Conservation (phyloP, 2,888 invertebrate species). For the Bimastos eiseni region DNA sequence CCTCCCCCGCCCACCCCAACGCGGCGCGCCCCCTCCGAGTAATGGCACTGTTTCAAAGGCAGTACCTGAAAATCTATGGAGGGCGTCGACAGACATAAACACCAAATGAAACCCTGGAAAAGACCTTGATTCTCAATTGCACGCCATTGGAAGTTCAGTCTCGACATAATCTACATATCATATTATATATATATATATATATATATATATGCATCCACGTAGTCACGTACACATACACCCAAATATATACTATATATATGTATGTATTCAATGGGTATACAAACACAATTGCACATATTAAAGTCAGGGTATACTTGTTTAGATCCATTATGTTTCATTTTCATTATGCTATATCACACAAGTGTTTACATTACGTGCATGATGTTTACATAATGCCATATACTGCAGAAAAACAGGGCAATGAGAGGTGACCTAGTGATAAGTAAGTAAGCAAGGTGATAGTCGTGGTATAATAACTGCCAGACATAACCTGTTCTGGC, state of each 20-base stretch:
- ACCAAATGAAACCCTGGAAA: not conserved
- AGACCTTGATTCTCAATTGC: not conserved
- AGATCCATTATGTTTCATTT: not conserved
- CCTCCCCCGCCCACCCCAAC: not conserved
- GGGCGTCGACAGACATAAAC: not conserved
- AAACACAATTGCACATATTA: too few species aligned
- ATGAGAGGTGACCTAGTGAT: not conserved
- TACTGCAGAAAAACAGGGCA: not conserved
- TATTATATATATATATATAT: not conserved
- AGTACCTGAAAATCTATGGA: not conserved
- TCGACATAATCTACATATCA: too few species aligned
- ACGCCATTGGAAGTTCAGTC: not conserved
- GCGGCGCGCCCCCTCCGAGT: too few species aligned
- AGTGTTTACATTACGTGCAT: not conserved
- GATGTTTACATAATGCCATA: not conserved
- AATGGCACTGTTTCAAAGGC: not conserved
- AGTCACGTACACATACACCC: too few species aligned
- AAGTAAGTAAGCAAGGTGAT: not conserved
- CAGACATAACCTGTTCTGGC: not conserved
- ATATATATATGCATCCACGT: not conserved
- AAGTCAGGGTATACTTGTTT: not conserved
- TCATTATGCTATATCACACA: not conserved
- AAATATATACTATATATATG: too few species aligned
- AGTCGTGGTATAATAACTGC: not conserved
- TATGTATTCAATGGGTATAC: too few species aligned